A percentile compares a stretch with the other conserved stretches of the same genome.
These are phyloP conservation scores for Thalpophila matura DNA, from an alignment of 2,888 invertebrate genomes.

Conservation along the genomic window DNA sequence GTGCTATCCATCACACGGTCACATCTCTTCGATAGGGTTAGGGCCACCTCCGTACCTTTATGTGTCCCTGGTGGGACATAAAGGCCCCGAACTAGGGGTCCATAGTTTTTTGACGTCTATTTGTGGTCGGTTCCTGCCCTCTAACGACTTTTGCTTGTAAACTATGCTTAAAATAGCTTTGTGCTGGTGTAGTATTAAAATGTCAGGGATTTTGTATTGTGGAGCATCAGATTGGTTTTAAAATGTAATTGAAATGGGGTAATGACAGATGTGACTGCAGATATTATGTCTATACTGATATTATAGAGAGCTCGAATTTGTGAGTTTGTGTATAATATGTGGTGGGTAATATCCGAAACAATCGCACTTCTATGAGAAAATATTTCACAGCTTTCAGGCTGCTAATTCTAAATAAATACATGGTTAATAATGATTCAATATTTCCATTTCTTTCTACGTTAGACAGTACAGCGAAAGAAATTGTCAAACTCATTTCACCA, in stretches of 20 bases:
- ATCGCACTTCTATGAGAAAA: too few species aligned
- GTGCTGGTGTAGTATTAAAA: slow-evolving; percentile 54
- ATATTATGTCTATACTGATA: too few species aligned
- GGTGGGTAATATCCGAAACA: too few species aligned
- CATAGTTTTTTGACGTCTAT: slow-evolving; percentile 90
- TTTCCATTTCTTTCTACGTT: background rate
- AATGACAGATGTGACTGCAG: slow-evolving; percentile 41
- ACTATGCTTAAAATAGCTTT: slow-evolving; percentile 67
- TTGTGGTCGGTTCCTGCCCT: slow-evolving; percentile 87
- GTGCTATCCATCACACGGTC: slow-evolving; percentile 89
- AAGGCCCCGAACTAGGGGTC: slow-evolving; percentile 83
- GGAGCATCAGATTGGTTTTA: slow-evolving; percentile 49
- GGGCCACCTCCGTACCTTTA: slow-evolving; percentile 89
- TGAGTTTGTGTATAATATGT: too few species aligned
- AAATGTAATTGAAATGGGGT: slow-evolving; percentile 59
- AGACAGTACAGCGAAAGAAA: slow-evolving; percentile 24
- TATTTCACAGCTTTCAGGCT: too few species aligned
- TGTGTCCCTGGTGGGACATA: slow-evolving; percentile 88
- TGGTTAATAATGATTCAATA: background rate
- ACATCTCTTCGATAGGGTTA: slow-evolving; percentile 90
- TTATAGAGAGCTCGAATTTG: too few species aligned
- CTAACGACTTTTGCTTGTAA: slow-evolving; percentile 82
- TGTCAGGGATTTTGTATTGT: slow-evolving; percentile 38
- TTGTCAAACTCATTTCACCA: slow-evolving; percentile 59
- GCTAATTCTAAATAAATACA: slow-evolving; percentile 19